These are phyloP conservation scores for Cheilinus undulatus DNA, from an alignment of 2,113 vertebrate genomes.

Conservation along the genomic window DNA sequence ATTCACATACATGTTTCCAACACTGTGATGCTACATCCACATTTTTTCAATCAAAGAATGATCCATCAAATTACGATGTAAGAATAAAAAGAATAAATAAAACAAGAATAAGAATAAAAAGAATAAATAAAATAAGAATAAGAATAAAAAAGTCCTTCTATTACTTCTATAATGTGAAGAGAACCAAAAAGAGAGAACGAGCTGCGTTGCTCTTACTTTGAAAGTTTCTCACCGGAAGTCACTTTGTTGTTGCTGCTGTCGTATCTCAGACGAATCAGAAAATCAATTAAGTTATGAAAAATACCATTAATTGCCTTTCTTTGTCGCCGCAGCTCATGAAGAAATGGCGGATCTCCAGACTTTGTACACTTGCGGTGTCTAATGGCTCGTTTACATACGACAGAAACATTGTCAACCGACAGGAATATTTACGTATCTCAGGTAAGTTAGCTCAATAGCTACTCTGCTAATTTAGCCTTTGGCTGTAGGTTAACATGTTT, in stretches of 20 bases:
- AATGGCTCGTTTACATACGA: constrained; percentile 31
- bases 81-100: no score
- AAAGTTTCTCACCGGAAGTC: constrained; percentile 28
- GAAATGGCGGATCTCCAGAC: constrained; percentile 82
- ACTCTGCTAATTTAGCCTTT: constrained; percentile 56
- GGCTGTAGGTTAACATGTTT: constrained; percentile 28
- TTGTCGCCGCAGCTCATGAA: constrained; percentile 78
- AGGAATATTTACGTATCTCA: constrained; percentile 72
- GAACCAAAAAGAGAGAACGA: no score
- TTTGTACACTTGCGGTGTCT: constrained; percentile 31
- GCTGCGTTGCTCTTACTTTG: constrained; percentile 58
- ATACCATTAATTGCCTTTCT: constrained; percentile 87
- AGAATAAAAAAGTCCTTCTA: no score
- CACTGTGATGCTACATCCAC: no score
- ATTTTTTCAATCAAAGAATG: no score
- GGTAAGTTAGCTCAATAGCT: constrained; percentile 78
- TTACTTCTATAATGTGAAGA: no score
- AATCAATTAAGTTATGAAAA: constrained; percentile 89
- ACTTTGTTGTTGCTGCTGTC: constrained; percentile 30
- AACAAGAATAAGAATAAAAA: no score
- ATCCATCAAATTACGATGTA: no score
- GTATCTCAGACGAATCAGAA: constrained; percentile 72
- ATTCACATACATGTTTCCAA: no score
- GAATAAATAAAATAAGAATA: no score
- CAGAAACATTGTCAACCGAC: constrained; percentile 22